These are phyloP conservation scores for Synanthedon tipuliformis DNA, from an alignment of 2,888 invertebrate genomes.

Conservation along the genomic window DNA sequence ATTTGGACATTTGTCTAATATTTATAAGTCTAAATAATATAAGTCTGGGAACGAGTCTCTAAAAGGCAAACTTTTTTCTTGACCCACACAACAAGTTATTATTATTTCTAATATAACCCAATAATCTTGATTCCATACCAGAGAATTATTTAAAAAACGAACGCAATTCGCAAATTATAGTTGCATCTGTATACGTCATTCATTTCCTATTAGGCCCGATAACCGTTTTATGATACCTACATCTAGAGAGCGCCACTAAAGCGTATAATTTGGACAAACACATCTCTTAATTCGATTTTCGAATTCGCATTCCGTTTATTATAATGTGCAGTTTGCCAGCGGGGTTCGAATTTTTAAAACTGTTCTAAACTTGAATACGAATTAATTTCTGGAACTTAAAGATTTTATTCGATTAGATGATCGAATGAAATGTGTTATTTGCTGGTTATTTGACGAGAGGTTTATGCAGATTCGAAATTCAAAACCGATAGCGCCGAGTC, in stretches of 20 bases:
- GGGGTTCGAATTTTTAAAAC: constrained; percentile 25
- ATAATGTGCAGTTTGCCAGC: constrained; percentile 21
- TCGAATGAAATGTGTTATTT: constrained; percentile 22
- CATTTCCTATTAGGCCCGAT: too few species aligned
- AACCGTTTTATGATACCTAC: too few species aligned
- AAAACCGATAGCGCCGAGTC: constrained; percentile 19
- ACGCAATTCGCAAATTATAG: too few species aligned
- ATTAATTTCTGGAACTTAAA: constrained; percentile 30
- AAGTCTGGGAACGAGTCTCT: too few species aligned
- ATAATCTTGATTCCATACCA: too few species aligned
- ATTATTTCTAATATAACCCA: too few species aligned
- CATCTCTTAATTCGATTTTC: constrained; percentile 13
- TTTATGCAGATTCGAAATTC: constrained; percentile 21
- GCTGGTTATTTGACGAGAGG: constrained; percentile 15
- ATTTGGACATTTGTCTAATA: too few species aligned
- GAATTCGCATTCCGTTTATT: constrained; percentile 30
- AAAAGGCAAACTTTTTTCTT: too few species aligned
- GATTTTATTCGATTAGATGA: constrained; percentile 15
- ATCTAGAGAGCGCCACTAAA: neutral
- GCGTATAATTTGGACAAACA: neutral
- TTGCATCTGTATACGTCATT: too few species aligned
- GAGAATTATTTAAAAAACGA: too few species aligned
- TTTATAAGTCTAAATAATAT: too few species aligned
- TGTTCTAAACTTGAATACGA: constrained; percentile 41
- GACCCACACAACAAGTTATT: too few species aligned